phyloP scores from a whole-genome alignment of 2,797 vertebrate genomes.

The Neoniphon sammara region DNA sequence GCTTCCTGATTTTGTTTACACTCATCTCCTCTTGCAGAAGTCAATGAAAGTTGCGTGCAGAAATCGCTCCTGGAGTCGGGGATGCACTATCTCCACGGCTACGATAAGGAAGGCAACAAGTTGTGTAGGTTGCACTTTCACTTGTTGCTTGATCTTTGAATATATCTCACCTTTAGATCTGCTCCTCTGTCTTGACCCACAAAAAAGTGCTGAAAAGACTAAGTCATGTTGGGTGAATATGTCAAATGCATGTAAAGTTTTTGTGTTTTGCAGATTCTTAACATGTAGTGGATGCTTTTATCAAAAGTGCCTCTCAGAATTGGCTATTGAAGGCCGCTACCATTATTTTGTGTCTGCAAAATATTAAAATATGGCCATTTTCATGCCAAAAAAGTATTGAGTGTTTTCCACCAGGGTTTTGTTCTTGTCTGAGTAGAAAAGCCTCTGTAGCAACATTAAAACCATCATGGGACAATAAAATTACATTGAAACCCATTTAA shows the following conservation, averaged over 20 bases:
- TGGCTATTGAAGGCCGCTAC: no score
- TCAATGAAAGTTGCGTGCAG: conserved; percentile 86
- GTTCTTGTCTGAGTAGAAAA: no score
- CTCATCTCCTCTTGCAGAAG: conserved; percentile 79
- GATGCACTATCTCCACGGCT: conserved; percentile 87
- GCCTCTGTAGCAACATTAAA: no score
- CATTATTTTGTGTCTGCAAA: no score
- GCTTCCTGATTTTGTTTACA: not conserved
- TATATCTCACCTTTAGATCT: not conserved
- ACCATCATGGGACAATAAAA: no score
- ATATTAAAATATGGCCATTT: no score
- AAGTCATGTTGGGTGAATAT: not conserved
- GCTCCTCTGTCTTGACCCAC: not conserved
- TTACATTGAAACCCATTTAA: no score
- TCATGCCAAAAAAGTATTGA: no score
- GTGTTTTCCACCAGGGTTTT: no score
- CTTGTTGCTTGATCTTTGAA: not conserved
- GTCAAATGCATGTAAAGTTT: no score
- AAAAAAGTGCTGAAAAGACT: not conserved
- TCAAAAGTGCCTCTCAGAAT: no score
- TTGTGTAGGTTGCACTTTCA: conserved; percentile 79
- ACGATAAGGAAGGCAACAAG: conserved; percentile 91
- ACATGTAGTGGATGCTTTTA: no score
- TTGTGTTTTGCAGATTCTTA: not conserved
- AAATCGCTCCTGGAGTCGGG: conserved; percentile 86